Evolutionary conservation across 1,140 invertebrate genomes (phyloP).

Genomic region (Arctopsyche grandis): DNA sequence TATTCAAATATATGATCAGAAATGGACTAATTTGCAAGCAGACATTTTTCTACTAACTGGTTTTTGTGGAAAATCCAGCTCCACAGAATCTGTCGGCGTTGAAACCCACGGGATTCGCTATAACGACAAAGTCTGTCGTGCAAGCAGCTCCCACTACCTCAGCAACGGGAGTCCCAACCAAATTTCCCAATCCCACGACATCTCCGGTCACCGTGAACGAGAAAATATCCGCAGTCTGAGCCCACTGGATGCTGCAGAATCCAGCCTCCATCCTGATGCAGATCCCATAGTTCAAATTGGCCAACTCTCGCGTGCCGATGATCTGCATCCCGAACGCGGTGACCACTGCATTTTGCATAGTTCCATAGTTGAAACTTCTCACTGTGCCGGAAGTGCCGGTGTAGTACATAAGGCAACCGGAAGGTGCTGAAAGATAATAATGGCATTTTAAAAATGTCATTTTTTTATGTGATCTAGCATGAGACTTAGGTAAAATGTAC

Average conservation of each 20-base stretch:
- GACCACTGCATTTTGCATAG: slow-evolving; percentile 64
- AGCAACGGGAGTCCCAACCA: slow-evolving; percentile 65
- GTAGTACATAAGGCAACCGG: slow-evolving; percentile 83
- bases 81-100: slow-evolving; percentile 78
- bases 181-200: slow-evolving; percentile 68
- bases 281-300: slow-evolving; percentile 75
- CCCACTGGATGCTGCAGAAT: slow-evolving; percentile 71
- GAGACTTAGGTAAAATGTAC: no score
- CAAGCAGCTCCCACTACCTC: slow-evolving; percentile 69
- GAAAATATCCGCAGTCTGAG: slow-evolving; percentile 64
- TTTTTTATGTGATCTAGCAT: no score
- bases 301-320: slow-evolving; percentile 71
- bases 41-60: slow-evolving; percentile 65
- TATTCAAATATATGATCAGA: no score
- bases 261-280: slow-evolving; percentile 69
- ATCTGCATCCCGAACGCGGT: neutral
- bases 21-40: no score
- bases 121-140: slow-evolving; percentile 77
- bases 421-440: slow-evolving; percentile 69
- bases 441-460: neutral
- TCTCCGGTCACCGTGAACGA: slow-evolving; percentile 78
- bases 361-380: slow-evolving; percentile 80
- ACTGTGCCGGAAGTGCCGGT: slow-evolving; percentile 72
- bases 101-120: slow-evolving; percentile 71
- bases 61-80: slow-evolving; percentile 72